Percentiles rank a stretch among this genome's conserved stretches.
These are phyloP conservation scores for Dendrolimus punctatus DNA, from an alignment of 1,140 invertebrate genomes.

Conservation along the genomic window DNA sequence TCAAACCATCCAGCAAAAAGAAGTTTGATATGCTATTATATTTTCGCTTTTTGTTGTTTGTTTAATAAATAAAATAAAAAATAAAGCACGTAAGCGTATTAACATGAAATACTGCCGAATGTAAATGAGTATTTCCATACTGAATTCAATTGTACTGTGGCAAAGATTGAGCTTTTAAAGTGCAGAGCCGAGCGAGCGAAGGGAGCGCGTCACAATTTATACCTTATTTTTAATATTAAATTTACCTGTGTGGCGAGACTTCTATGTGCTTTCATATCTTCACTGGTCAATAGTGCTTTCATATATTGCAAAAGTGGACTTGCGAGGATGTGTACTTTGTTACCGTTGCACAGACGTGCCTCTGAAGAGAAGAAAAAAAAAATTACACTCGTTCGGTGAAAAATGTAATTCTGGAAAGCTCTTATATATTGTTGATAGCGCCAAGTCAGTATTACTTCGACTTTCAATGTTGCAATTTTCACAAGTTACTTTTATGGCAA, in stretches of 20 bases:
- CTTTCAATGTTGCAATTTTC: too few relatives aligned
- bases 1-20: too few relatives aligned
- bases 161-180: background rate
- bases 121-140: background rate
- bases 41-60: too few relatives aligned
- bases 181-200: background rate
- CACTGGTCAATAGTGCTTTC: constrained; percentile 37
- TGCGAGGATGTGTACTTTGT: constrained; percentile 54
- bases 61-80: too few relatives aligned
- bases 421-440: too few relatives aligned
- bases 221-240: too few relatives aligned
- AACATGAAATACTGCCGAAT: too few relatives aligned
- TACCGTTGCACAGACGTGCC: constrained; percentile 52
- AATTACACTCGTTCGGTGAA: background rate
- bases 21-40: too few relatives aligned
- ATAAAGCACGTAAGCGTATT: too few relatives aligned
- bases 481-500: too few relatives aligned
- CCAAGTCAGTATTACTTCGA: too few relatives aligned
- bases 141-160: background rate
- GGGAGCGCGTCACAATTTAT: background rate
- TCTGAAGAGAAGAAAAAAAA: constrained; percentile 28
- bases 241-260: constrained; percentile 51
- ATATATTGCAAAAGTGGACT: constrained; percentile 49
- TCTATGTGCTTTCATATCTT: constrained; percentile 47
- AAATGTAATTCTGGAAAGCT: too few relatives aligned